Conservation (phyloP, 2,113 vertebrate genomes). For the Arizona elegans region DNA sequence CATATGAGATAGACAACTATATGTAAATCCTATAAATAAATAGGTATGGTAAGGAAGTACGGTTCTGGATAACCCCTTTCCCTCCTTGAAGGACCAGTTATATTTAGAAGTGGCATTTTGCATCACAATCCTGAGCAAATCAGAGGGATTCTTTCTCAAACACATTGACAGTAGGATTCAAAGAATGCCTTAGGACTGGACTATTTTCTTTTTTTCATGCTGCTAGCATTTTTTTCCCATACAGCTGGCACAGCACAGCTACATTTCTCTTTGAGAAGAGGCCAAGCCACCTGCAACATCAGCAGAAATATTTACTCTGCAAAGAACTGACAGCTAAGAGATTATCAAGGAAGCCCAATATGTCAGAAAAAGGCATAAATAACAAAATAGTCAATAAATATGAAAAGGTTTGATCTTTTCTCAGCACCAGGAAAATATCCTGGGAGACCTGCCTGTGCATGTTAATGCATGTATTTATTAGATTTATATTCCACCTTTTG, state of each 20-base stretch:
- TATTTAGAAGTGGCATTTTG: not conserved
- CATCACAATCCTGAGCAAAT: not conserved
- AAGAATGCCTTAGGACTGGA: not conserved
- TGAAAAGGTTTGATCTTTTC: slow-evolving; percentile 40
- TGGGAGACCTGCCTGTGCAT: not conserved
- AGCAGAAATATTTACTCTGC: slow-evolving; percentile 19
- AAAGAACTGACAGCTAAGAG: not conserved
- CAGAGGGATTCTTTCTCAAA: not conserved
- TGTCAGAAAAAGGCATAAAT: slow-evolving; percentile 34
- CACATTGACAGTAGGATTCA: not conserved
- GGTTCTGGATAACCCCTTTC: not conserved
- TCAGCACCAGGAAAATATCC: not conserved
- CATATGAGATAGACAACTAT: not conserved
- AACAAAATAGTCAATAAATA: slow-evolving; percentile 52
- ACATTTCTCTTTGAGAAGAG: not conserved
- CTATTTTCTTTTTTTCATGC: not conserved
- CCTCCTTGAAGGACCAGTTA: not conserved
- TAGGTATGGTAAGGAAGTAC: not conserved
- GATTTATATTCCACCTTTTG: not conserved
- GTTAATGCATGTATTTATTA: not conserved
- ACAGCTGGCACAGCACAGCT: not conserved
- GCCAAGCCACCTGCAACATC: not conserved
- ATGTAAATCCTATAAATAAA: not conserved
- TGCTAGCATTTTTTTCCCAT: not conserved
- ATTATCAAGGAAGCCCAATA: slow-evolving; percentile 30